Base-by-base conservation (phyloP, 1,140 invertebrate genomes). In the Thaumatotibia leucotreta region DNA sequence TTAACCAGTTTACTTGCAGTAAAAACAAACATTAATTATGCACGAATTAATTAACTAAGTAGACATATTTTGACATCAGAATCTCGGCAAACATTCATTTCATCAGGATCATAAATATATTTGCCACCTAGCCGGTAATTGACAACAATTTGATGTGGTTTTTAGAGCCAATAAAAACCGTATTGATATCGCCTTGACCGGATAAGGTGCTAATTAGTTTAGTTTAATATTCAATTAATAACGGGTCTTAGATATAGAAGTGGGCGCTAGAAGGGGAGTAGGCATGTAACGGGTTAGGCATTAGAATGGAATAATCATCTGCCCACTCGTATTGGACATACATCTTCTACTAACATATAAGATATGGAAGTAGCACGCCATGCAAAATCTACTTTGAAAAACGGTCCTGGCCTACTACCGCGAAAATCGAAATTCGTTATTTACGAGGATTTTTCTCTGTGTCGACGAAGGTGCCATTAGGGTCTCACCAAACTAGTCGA, bases 191-290 rank as follows among this genome's bases (percentile, higher is more conserved):
- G 29, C 4, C n/a, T 31, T 31, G 4, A 27, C 52, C 27, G 6
- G 27, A 58, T 8, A 14, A 8, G 4, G 39, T n/a, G 23, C 23
- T 54, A 54, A 54, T 54, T 24, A 54, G 50, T 29, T 29, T 58
- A 58, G 10, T 58, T 31, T 58, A n/a, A 58, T 58, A 58, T 58
- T 58, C 52, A 58, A 31, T 58, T 27, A 58, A 58, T 58, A 58
- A 58, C 52, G 52, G 52, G 9, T n/a, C 24, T 4, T 20, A 10
- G 22, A 50, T 10, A 52, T 8, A 24, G 11, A 52, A 58, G 27
- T 58, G 52, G 52, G 52, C 52, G 39, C 17, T 45, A 45, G 33
- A n/a, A 39, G 39, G 39, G 9, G 39, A 45, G 39, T 20, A 39
- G 33, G 33, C 33, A n/a, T 39, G 33, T 39, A 58, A 58, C 52